Base-by-base conservation (phyloP, 2,888 invertebrate genomes). In the Hirtodrosophila duncani region DNA sequence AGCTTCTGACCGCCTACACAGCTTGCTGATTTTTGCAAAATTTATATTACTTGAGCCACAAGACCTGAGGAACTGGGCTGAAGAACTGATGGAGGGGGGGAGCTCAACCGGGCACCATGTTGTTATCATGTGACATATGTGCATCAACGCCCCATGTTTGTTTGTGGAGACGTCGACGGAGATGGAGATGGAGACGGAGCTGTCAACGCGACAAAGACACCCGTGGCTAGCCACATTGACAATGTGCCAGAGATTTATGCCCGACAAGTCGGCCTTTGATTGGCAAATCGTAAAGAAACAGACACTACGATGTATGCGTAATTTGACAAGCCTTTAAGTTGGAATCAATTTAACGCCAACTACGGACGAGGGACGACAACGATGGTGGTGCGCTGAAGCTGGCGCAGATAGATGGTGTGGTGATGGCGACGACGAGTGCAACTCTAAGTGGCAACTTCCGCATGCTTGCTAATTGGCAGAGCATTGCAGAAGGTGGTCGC, bases 71-170 rank as follows among this genome's bases (percentile, higher is more conserved):
- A n/a, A n/a, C n/a, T n/a, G n/a, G n/a, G n/a, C n/a, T n/a, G n/a
- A n/a, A n/a, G n/a, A n/a, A n/a, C n/a, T n/a, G n/a, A n/a, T n/a
- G n/a, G n/a, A n/a, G n/a, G n/a, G n/a, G n/a, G n/a, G n/a, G n/a
- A n/a, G n/a, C n/a, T n/a, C n/a, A n/a, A 56, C 56, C 56, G 62
- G n/a, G 44, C 66, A 65, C 52, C 82, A 74, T 82, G 82, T 82
- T 82, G 81, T 82, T 81, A 82, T 63, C 80, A 58, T 70, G 83
- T 78, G 77, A 78, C 83, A 78, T 82, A 82, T 82, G 83, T 83
- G 78, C 82, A 81, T 79, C 83, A 81, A 83, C 78, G 80, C 78
- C 71, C 80, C 67, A 70, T 67, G 67, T 81, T 79, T 67, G 75
- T 39, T 50, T 13, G 16, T 26, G 24, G 18, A 17, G 1, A 23